Base-by-base conservation (phyloP, 2,797 vertebrate species). In the Atherinosoma microstoma region DNA sequence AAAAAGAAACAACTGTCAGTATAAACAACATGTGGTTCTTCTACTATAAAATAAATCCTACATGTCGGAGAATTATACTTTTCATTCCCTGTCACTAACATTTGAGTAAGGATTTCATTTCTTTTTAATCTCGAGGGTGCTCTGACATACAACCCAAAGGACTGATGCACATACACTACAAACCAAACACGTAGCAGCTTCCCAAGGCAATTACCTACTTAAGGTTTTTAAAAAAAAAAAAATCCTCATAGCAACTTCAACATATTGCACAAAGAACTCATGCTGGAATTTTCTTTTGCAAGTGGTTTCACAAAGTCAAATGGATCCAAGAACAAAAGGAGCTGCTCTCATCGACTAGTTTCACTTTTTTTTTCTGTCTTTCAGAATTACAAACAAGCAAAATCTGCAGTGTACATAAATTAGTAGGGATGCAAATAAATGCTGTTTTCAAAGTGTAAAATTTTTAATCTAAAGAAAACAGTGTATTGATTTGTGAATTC, bases 241-340 rank as follows among this genome's bases (percentile, higher is more conserved):
- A 75, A 38, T 56, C 24, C 0, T 13, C 68, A 60, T 71, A 82
- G 86, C 88, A 85, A 86, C 75, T 76, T 61, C 70, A 68, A 71
- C 51, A 75, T 73, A 63, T 29, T 74, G 62, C 73, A 73, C 22
- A 56, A 66, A 75, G 68, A 73, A 69, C 68, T 53, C 58, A 76
- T 38, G 59, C 53, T 70, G 79, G 86, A 84, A 85, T 91, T 18
- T 34, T 51, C 82, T 66, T 40, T 63, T 38, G 72, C 54, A 69
- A 62, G 77, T 73, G 77, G 79, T 74, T 71, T 66, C 60, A 76
- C 70, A 40, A 74, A 65, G 87, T 83, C 74, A 86, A 80, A 73
- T 73, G 34, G 84, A 66, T 86, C 79, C 72, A 78, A 89, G 81
- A 89, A 84, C 76, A 83, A 82, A 87, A 72, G 57, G 47, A 87